Evolutionary conservation across 2,113 vertebrate species (phyloP), one percentile per base, ranked within the genome.

Genomic region (Eonycteris spelaea): DNA sequence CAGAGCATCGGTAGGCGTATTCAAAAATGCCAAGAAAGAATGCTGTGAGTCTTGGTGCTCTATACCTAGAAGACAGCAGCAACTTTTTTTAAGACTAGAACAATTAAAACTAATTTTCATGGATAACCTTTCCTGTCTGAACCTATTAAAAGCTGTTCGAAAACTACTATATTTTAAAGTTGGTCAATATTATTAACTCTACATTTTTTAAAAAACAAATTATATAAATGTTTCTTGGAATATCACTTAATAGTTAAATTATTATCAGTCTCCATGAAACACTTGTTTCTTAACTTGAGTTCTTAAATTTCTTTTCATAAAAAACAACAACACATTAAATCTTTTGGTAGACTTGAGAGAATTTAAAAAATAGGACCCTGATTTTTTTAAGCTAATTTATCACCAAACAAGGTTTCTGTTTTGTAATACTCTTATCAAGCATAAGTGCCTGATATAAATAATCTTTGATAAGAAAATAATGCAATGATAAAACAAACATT

Each of bases 11-110:
- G 99, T 99, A 98, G 99, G 99, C 94, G 99, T 99, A 97, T 99
- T 99, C 98, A 99, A 99, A 98, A 99, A 99, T 98, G 99, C 99
- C 99, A 99, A 98, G 99, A 99, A 99, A 98, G 99, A 99, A 99
- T 99, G 99, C 99, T 99, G 99, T 98, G 99, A 99, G 98, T 99
- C 99, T 98, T 99, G 99, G 98, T 99, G 99, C 98, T 99, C 99
- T 98, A 99, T 99, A 98, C 99, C 99, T 99, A 98, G 96, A 98
- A 99, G 98, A 99, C 98, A 99, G 98, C 98, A 98, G 98, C 98
- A 98, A 98, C 96, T 98, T 97, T 98, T 98, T 98, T 98, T 97
- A 98, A 98, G 93, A 97, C 96, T 98, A 98, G 78, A 97, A 97
- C 97, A 98, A 98, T 94, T 93, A 3, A 88, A 95, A 95, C 24